Percentiles rank a stretch among this genome's conserved stretches.
These are phyloP conservation scores for Cheirogaleus major DNA, from an alignment of 2,797 vertebrate species.

Conservation along the genomic window DNA sequence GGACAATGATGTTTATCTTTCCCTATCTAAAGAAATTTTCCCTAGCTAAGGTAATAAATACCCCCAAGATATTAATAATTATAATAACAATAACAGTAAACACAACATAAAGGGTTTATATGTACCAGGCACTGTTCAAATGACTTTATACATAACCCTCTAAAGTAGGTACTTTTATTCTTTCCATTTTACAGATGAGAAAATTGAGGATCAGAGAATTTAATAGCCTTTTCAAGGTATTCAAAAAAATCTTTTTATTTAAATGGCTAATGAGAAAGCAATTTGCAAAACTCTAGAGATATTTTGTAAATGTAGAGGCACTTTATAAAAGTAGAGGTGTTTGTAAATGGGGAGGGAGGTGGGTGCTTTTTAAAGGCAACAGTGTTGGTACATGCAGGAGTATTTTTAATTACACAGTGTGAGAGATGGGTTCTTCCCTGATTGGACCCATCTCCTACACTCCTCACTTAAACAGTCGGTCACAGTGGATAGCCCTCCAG, in stretches of 20 bases:
- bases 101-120: not conserved
- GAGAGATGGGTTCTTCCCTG: not conserved
- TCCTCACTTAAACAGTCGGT: not conserved
- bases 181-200: slow-evolving; percentile 26
- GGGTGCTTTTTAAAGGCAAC: not conserved
- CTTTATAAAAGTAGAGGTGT: not conserved
- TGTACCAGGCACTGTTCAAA: not conserved
- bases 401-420: not conserved
- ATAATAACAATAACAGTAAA: not conserved
- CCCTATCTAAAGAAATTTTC: not conserved
- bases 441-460: not conserved
- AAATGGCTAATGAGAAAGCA: not conserved
- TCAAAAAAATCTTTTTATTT: not conserved
- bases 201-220: not conserved
- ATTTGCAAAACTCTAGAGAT: not conserved
- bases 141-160: not conserved
- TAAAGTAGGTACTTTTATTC: not conserved
- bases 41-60: not conserved
- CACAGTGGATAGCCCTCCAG: not conserved
- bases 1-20: not conserved
- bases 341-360: not conserved
- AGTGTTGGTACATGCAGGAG: not conserved
- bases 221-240: not conserved
- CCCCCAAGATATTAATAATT: not conserved
- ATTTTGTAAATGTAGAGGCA: not conserved